Evolutionary conservation across 2,113 vertebrate genomes (phyloP).

Genomic region (Bufo bufo): DNA sequence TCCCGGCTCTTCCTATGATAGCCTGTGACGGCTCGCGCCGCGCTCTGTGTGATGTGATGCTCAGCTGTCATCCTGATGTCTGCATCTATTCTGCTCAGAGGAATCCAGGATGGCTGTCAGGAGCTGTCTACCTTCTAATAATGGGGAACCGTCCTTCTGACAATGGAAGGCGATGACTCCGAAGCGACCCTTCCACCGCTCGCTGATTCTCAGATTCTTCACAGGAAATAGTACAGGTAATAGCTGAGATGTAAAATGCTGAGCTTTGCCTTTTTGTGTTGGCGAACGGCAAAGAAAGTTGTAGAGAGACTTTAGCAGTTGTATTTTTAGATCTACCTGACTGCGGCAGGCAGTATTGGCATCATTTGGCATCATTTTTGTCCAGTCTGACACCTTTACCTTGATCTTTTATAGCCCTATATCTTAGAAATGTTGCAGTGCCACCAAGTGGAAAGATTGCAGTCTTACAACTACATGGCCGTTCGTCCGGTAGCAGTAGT

Average conservation of each 20-base stretch:
- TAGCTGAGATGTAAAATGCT: not conserved
- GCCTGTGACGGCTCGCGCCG: not conserved
- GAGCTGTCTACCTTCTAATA: conserved; percentile 28
- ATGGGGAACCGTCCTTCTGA: not conserved
- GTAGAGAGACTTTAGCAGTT: not conserved
- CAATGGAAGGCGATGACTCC: not conserved
- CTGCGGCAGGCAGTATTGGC: not conserved
- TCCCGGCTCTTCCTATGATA: not conserved
- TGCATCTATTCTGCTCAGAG: conserved; percentile 18
- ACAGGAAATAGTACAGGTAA: not conserved
- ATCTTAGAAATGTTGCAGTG: no score
- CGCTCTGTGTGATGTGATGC: conserved; percentile 17
- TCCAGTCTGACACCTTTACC: no score
- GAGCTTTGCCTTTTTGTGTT: not conserved
- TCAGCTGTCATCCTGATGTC: not conserved
- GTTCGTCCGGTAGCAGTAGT: no score
- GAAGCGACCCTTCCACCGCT: conserved; percentile 15
- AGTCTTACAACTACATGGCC: no score
- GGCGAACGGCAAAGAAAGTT: conserved; percentile 2
- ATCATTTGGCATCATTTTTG: not conserved
- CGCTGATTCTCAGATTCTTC: not conserved
- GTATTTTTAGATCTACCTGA: not conserved
- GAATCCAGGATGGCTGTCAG: not conserved
- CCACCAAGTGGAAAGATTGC: no score
- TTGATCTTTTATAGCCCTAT: no score